Evolutionary conservation across 1,140 invertebrate species (phyloP).

Genomic region (Lucilia sericata): DNA sequence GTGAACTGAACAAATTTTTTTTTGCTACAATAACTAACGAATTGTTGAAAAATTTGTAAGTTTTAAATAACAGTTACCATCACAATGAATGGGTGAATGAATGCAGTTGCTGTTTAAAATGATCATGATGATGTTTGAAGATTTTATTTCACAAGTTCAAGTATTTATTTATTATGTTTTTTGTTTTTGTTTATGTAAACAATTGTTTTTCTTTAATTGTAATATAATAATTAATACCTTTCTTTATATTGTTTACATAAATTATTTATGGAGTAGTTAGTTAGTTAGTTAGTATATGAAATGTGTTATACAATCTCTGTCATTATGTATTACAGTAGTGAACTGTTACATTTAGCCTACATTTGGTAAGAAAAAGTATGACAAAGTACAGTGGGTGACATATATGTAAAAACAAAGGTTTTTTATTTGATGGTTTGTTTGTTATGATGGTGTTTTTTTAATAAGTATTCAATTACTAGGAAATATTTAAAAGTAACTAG

Average conservation of each 20-base stretch:
- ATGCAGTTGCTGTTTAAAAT: too few species aligned
- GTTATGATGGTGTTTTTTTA: too few species aligned
- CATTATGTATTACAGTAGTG: neutral
- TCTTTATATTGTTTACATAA: neutral
- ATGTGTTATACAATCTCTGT: neutral
- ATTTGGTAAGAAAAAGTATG: neutral
- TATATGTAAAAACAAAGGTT: neutral
- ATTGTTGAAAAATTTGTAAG: too few species aligned
- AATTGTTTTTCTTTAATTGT: neutral
- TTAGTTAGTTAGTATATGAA: too few species aligned
- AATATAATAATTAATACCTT: slow-evolving; percentile 14
- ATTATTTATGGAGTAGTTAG: too few species aligned
- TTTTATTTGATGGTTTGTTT: too few species aligned
- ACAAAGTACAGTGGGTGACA: slow-evolving; percentile 10
- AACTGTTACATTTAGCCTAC: neutral
- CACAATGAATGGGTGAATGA: neutral
- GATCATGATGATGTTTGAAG: too few species aligned
- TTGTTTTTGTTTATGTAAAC: neutral
- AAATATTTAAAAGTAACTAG: neutral
- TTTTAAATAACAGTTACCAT: too few species aligned
- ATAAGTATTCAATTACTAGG: neutral
- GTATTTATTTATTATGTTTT: slow-evolving; percentile 6
- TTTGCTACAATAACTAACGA: too few species aligned
- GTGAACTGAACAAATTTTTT: neutral
- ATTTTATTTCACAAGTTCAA: slow-evolving; percentile 15